Evolutionary conservation across 2,888 invertebrate species (phyloP), one percentile per base, ranked within the genome.

Genomic region (Cerceris ruficornis): DNA sequence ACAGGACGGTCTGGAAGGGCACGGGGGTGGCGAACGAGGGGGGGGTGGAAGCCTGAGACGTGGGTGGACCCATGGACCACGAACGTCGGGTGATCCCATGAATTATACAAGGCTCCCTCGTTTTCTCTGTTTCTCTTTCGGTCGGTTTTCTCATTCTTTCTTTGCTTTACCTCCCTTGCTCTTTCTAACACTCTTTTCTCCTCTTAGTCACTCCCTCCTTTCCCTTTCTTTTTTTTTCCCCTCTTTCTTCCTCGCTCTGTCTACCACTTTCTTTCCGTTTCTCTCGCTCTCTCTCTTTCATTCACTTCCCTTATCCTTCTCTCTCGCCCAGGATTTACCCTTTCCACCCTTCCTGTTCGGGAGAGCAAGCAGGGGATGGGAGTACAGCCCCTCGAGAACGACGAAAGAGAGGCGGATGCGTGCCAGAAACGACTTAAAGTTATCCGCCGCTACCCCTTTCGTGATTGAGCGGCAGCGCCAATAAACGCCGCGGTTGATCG

Each of bases 81-180:
- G 86, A 89, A 88, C 88, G 84, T 80, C 82, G 85, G 46, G 87
- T 87, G 88, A 87, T 88, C 87, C 90, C 88, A 92, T 92, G 92
- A 92, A 92, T 92, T 92, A 92, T 92, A 91, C 91, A 92, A 91
- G 90, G 87, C 88, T 86, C 83, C 78, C 73, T 17, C 17, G 11
- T 17, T 52, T 11, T 41, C 55, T 71, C 72, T 69, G 52, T 62
- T 79, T 69, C 73, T 65, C 17, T 54, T 65, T 39, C 54, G 54
- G 15, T 15, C 49, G 2, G 11, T 11, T 39, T 13, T 41, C 14
- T 43, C 28, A 42, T 66, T 43, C 52, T n/a, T 13, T 14, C 13
- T n/a, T 54, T 57, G n/a, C 14, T 13, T 49, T 41, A 13, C 14
- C 9, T 43, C 81, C 41, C 46, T 59, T 28, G 28, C 28, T 28